A percentile compares a stretch with the other conserved stretches of the same genome.
These are phyloP conservation scores for Mormyrus hasselquistii DNA, from an alignment of 2,797 vertebrate species.

Conservation along the genomic window DNA sequence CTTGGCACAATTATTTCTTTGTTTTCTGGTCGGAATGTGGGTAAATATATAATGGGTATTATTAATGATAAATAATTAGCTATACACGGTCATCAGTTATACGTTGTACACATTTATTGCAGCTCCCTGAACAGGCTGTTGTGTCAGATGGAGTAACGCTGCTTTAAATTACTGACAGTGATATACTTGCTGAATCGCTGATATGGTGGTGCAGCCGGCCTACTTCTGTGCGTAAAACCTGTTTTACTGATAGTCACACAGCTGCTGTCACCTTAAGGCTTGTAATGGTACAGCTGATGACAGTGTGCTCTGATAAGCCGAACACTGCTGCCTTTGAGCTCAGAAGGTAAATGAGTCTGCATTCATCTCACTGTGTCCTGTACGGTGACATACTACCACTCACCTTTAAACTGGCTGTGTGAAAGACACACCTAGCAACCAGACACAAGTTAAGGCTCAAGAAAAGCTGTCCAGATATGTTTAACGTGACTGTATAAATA, in stretches of 20 bases:
- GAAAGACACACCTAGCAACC: neutral
- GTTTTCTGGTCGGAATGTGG: constrained; percentile 38
- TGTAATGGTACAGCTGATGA: neutral
- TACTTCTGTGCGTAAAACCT: neutral
- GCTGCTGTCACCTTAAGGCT: neutral
- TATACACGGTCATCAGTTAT: constrained; percentile 51
- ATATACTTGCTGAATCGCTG: neutral
- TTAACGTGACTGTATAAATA: neutral
- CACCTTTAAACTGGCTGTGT: neutral
- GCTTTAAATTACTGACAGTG: neutral
- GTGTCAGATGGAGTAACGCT: neutral
- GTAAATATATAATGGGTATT: constrained; percentile 42
- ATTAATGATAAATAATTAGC: constrained; percentile 50
- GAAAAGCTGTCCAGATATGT: neutral
- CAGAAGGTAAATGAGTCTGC: neutral
- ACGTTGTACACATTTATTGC: constrained; percentile 51
- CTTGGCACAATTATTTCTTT: constrained; percentile 42
- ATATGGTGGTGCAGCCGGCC: neutral
- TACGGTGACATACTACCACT: neutral
- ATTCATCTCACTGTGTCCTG: neutral
- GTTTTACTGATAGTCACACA: constrained; percentile 6
- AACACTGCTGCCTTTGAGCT: neutral
- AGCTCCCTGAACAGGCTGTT: constrained; percentile 32
- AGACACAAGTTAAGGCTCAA: neutral
- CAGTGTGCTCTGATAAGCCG: neutral